phyloP scores from a whole-genome alignment of 2,113 vertebrate genomes.

The Benitochromis conjunctus region DNA sequence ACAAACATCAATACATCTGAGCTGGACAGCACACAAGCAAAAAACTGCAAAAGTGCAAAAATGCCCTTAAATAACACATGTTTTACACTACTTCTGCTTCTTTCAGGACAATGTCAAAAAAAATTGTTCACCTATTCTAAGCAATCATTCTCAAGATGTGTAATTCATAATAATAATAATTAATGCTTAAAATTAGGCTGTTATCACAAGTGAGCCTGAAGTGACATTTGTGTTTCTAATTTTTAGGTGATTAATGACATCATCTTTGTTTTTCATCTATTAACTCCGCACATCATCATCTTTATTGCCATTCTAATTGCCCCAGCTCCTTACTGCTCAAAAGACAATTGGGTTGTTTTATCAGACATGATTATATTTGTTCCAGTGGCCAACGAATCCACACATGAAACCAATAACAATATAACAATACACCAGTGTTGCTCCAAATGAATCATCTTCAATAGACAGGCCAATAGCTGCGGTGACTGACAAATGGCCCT shows the following conservation, averaged over 20 bases:
- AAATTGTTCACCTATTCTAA: not conserved
- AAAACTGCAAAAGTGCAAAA: not conserved
- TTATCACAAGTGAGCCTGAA: not conserved
- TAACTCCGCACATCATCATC: not conserved
- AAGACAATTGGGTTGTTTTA: not conserved
- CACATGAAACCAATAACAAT: conserved; percentile 8
- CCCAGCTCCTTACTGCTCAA: not conserved
- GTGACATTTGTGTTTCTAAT: not conserved
- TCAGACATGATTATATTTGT: not conserved
- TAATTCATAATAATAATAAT: not conserved
- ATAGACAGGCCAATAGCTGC: conserved; percentile 17
- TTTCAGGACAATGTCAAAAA: not conserved
- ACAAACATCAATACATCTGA: not conserved
- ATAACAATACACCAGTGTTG: not conserved
- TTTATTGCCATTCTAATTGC: not conserved
- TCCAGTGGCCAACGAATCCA: not conserved
- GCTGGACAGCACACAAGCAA: not conserved
- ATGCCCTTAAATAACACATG: not conserved
- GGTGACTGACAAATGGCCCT: conserved; percentile 32
- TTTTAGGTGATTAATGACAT: not conserved
- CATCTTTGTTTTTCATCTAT: not conserved
- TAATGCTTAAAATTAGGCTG: not conserved
- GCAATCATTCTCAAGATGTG: not conserved
- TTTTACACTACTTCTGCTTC: not conserved
- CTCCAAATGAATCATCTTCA: conserved; percentile 25